phyloP scores from a whole-genome alignment of 1,140 invertebrate genomes.

The Doryteuthis pealeii region DNA sequence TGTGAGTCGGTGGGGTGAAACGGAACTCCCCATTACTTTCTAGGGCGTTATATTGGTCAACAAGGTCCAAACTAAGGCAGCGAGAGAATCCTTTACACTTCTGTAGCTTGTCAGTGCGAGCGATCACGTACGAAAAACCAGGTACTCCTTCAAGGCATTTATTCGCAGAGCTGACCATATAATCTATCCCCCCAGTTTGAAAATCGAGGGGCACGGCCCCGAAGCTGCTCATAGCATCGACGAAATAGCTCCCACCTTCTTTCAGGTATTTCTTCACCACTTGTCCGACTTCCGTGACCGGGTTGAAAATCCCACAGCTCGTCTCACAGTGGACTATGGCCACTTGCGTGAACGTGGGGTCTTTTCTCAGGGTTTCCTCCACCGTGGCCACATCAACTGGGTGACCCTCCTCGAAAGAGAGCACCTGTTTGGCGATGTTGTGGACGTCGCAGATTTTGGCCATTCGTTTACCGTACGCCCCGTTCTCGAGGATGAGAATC shows the following conservation, averaged over 20 bases:
- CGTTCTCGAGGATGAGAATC: slow-evolving; percentile 62
- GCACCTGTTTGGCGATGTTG: slow-evolving; percentile 46
- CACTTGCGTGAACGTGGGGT: slow-evolving; percentile 52
- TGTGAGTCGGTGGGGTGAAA: slow-evolving; percentile 65
- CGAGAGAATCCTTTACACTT: slow-evolving; percentile 60
- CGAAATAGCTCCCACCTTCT: slow-evolving; percentile 57
- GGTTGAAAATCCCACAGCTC: slow-evolving; percentile 62
- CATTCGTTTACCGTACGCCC: slow-evolving; percentile 63
- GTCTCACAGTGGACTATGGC: slow-evolving; percentile 64
- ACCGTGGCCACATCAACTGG: slow-evolving; percentile 47
- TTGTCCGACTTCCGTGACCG: slow-evolving; percentile 58
- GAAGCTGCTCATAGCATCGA: slow-evolving; percentile 66
- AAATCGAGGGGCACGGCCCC: slow-evolving; percentile 62
- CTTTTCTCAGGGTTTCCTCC: slow-evolving; percentile 37
- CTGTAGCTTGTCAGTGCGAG: slow-evolving; percentile 48
- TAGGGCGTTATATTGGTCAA: slow-evolving; percentile 60
- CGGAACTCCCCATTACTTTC: slow-evolving; percentile 62
- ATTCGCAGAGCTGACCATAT: slow-evolving; percentile 63
- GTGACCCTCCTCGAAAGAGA: slow-evolving; percentile 58
- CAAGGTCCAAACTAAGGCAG: slow-evolving; percentile 60
- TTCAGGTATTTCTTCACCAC: slow-evolving; percentile 47
- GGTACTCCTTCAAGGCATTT: slow-evolving; percentile 65
- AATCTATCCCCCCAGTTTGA: slow-evolving; percentile 51
- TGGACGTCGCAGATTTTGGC: slow-evolving; percentile 58
- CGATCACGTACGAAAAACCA: slow-evolving; percentile 63